A percentile compares a stretch with the other conserved stretches of the same genome.
These are phyloP conservation scores for Pteronotus mesoamericanus DNA, from an alignment of 2,797 vertebrate genomes.

Conservation along the genomic window DNA sequence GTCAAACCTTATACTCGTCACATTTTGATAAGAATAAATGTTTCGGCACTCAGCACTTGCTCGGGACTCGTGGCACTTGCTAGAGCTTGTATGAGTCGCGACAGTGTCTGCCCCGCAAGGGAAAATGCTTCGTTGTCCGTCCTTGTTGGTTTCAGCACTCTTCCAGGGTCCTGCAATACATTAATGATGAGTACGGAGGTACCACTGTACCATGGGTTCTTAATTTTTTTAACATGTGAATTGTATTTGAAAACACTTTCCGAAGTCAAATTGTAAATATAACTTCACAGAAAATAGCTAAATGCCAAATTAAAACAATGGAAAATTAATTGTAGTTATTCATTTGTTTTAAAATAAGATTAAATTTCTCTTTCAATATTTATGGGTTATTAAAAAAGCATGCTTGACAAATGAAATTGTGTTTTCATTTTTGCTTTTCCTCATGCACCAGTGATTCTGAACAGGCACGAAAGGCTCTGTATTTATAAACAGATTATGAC, in stretches of 20 bases:
- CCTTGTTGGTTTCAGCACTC: not conserved
- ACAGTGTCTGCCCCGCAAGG: not conserved
- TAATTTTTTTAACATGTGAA: not conserved
- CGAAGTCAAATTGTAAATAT: not conserved
- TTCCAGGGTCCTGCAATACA: not conserved
- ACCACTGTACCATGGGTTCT: not conserved
- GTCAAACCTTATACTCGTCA: not conserved
- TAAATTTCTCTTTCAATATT: slow-evolving; percentile 40
- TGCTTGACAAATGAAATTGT: slow-evolving; percentile 44
- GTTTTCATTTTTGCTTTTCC: slow-evolving; percentile 54
- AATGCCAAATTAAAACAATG: not conserved
- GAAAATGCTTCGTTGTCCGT: not conserved
- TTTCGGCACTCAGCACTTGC: not conserved
- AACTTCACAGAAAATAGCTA: not conserved
- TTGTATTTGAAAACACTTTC: not conserved
- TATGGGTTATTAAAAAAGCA: not conserved
- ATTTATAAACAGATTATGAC: slow-evolving; percentile 62
- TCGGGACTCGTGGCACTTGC: not conserved
- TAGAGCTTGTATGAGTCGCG: not conserved
- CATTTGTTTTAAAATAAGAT: slow-evolving; percentile 44
- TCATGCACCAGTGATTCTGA: slow-evolving; percentile 32
- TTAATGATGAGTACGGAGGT: not conserved
- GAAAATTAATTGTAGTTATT: slow-evolving; percentile 18
- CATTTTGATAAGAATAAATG: not conserved
- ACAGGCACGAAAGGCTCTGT: slow-evolving; percentile 2